Evolutionary conservation across 2,113 vertebrate genomes (phyloP).

Genomic region (Hippoglossus stenolepis): DNA sequence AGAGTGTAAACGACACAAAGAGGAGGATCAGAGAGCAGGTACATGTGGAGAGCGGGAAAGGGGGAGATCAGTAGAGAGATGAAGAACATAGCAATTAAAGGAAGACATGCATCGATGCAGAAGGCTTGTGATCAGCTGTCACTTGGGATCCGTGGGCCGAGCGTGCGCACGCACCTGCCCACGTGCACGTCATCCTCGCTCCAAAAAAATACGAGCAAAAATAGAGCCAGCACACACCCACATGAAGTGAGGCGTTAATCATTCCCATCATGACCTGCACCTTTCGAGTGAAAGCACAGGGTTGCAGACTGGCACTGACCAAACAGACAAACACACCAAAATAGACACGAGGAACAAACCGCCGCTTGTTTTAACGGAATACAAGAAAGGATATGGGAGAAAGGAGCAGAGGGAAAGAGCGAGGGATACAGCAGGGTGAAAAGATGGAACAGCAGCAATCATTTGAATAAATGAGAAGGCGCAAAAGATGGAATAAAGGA

Average conservation of each 20-base stretch:
- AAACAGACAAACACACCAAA: conserved; percentile 35
- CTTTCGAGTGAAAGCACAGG: conserved; percentile 9
- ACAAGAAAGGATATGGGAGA: conserved; percentile 15
- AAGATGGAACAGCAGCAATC: conserved; percentile 48
- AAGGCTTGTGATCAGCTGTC: conserved; percentile 60
- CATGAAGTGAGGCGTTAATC: conserved; percentile 21
- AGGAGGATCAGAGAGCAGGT: conserved; percentile 65
- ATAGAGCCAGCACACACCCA: neutral
- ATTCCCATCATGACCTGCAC: conserved; percentile 8
- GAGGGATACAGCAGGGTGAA: conserved; percentile 23
- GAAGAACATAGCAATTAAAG: conserved; percentile 49
- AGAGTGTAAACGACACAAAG: conserved; percentile 69
- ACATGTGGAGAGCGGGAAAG: conserved; percentile 26
- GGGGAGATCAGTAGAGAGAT: conserved; percentile 53
- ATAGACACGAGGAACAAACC: conserved; percentile 43
- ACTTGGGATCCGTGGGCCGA: conserved; percentile 34
- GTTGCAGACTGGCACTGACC: conserved; percentile 28
- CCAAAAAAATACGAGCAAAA: neutral
- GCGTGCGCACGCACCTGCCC: conserved; percentile 2
- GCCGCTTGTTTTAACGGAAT: conserved; percentile 14
- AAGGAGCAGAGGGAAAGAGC: conserved; percentile 6
- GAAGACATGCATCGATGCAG: conserved; percentile 31
- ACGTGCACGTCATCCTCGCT: conserved; percentile 1
- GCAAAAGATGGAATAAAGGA: conserved; percentile 47
- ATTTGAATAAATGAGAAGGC: conserved; percentile 47